These are phyloP conservation scores for Dasyurus viverrinus DNA, from an alignment of 2,113 vertebrate species.

Conservation along the genomic window DNA sequence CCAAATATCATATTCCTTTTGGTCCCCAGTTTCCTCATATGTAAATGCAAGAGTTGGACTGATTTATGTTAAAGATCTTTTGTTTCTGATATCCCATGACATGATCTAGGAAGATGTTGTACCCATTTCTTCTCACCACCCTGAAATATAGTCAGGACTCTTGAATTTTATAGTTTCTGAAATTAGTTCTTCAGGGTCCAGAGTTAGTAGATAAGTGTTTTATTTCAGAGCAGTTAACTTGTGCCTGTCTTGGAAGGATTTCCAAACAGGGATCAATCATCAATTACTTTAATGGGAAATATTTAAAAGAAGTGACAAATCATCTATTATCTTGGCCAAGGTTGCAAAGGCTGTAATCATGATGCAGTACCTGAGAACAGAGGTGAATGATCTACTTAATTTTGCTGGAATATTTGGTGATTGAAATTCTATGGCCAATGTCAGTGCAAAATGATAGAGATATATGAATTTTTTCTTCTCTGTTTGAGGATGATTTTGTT, in stretches of 20 bases:
- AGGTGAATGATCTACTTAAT: background rate
- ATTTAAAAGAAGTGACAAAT: background rate
- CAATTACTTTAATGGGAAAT: background rate
- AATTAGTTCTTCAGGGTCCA: background rate
- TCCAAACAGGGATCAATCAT: conserved; percentile 4
- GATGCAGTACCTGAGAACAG: background rate
- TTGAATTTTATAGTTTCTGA: background rate
- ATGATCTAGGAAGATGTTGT: background rate
- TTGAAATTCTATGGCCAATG: background rate
- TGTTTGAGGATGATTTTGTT: background rate
- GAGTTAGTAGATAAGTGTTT: background rate
- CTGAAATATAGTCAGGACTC: background rate
- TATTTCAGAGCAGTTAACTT: background rate
- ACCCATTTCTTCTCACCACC: background rate
- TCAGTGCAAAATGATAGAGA: background rate
- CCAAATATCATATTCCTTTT: background rate
- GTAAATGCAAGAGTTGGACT: background rate
- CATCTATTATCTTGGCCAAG: background rate
- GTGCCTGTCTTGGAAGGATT: conserved; percentile 23
- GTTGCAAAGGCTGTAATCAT: background rate
- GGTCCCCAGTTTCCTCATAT: background rate
- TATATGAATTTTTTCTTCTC: background rate
- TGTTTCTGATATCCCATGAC: background rate
- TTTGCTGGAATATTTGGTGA: background rate
- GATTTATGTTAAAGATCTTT: background rate